Evolutionary conservation across 2,797 vertebrate species (phyloP).

Genomic region (Remorina albescens): DNA sequence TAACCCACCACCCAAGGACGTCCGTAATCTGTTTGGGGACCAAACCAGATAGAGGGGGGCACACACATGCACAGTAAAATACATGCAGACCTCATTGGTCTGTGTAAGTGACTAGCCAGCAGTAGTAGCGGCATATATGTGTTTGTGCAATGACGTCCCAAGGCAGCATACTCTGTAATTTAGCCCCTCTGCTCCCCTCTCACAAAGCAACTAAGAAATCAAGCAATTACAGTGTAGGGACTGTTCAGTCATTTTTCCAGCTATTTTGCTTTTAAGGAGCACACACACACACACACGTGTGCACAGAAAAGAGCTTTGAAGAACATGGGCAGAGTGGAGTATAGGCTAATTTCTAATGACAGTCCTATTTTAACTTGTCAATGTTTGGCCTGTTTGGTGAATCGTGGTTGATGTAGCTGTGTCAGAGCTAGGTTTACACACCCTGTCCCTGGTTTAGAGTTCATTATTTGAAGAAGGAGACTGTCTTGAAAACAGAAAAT

Average conservation of each 20-base stretch:
- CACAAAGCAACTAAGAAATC: constrained; percentile 74
- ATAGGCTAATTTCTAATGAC: constrained; percentile 74
- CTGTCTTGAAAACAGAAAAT: constrained; percentile 33
- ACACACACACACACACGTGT: constrained; percentile 8
- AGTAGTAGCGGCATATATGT: constrained; percentile 69
- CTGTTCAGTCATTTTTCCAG: constrained; percentile 67
- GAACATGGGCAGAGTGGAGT: constrained; percentile 59
- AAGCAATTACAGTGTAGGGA: constrained; percentile 78
- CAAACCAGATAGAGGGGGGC: constrained; percentile 39
- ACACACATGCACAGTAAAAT: constrained; percentile 35
- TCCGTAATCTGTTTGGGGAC: constrained; percentile 73
- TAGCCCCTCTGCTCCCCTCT: constrained; percentile 71
- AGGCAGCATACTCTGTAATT: constrained; percentile 83
- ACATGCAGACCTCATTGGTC: constrained; percentile 67
- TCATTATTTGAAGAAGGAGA: constrained; percentile 41
- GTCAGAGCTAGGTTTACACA: constrained; percentile 29
- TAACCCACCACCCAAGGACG: constrained; percentile 48
- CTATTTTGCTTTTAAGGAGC: constrained; percentile 57
- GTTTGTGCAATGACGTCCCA: constrained; percentile 77
- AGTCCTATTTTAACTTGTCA: constrained; percentile 60
- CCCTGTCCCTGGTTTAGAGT: constrained; percentile 19
- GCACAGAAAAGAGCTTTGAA: constrained; percentile 48
- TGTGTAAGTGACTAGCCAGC: constrained; percentile 71
- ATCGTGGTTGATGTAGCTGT: constrained; percentile 67
- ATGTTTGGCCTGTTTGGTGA: constrained; percentile 64